Percentiles rank a stretch among this genome's conserved stretches.
Evolutionary conservation across 2,888 invertebrate genomes (phyloP).

Genomic region (Lacanobia wlatinum): DNA sequence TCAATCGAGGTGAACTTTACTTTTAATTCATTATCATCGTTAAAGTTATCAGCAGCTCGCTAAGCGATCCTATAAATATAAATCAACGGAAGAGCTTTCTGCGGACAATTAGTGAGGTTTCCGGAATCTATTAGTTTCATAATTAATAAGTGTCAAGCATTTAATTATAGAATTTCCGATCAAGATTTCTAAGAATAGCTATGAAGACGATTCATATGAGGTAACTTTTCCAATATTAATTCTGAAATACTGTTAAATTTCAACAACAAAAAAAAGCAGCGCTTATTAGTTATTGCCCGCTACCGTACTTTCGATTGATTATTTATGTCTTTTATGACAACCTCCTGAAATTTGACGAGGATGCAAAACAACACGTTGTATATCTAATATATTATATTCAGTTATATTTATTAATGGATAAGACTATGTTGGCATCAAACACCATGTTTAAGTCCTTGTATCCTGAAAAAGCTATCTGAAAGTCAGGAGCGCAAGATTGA

Average conservation of each 20-base stretch:
- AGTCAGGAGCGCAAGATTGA: not conserved
- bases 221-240: too few species aligned
- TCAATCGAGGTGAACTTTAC: constrained; percentile 63
- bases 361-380: too few species aligned
- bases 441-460: not conserved
- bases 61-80: constrained; percentile 50
- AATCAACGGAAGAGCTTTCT: constrained; percentile 59
- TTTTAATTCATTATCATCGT: constrained; percentile 43
- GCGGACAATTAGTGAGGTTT: constrained; percentile 67
- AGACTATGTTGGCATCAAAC: not conserved
- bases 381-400: too few species aligned
- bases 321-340: too few species aligned
- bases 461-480: not conserved
- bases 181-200: constrained; percentile 1
- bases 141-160: constrained; percentile 23
- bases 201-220: not conserved
- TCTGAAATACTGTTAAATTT: too few species aligned
- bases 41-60: constrained; percentile 48
- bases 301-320: too few species aligned
- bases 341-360: too few species aligned
- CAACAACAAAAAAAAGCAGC: too few species aligned
- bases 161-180: not conserved
- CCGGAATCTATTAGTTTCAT: constrained; percentile 64
- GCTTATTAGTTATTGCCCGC: too few species aligned
- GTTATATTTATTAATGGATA: too few species aligned